Conservation (phyloP, 92 coral and sea anemone species). For the Epizoanthus illoricatus region DNA sequence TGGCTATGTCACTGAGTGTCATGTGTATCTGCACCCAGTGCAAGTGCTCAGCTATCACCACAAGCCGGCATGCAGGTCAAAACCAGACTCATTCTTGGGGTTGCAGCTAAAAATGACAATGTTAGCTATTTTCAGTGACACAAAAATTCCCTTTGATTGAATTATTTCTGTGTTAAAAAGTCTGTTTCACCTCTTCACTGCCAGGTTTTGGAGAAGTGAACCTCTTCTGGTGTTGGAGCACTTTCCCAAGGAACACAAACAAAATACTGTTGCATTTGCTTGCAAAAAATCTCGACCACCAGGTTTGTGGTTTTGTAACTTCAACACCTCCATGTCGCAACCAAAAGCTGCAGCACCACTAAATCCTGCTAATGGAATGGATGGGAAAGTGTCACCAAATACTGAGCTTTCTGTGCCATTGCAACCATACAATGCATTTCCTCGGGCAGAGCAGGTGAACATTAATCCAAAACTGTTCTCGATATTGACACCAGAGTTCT, state of each 20-base stretch:
- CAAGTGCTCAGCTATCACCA: too few relatives aligned
- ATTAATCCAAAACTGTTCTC: constrained; percentile 59
- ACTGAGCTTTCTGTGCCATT: constrained; percentile 46
- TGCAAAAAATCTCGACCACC: constrained; percentile 85
- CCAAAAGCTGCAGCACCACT: constrained; percentile 78
- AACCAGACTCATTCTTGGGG: too few relatives aligned
- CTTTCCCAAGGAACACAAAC: constrained; percentile 55
- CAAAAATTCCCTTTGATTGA: too few relatives aligned
- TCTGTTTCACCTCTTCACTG: neutral
- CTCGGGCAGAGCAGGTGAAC: constrained; percentile 57
- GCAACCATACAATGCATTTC: constrained; percentile 33
- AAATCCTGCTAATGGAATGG: constrained; percentile 58
- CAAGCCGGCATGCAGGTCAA: too few relatives aligned
- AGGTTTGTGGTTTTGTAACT: constrained; percentile 46
- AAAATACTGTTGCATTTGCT: constrained; percentile 61
- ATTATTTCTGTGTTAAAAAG: neutral
- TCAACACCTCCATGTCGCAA: constrained; percentile 68
- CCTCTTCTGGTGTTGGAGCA: neutral
- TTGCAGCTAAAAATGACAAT: too few relatives aligned
- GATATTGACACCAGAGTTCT: constrained; percentile 31
- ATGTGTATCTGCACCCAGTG: too few relatives aligned
- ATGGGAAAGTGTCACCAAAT: constrained; percentile 56
- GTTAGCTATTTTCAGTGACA: too few relatives aligned
- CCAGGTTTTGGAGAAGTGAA: neutral
- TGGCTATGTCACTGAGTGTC: too few relatives aligned